Conservation (phyloP, 1,140 invertebrate genomes). For the Brachionus plicatilis region DNA sequence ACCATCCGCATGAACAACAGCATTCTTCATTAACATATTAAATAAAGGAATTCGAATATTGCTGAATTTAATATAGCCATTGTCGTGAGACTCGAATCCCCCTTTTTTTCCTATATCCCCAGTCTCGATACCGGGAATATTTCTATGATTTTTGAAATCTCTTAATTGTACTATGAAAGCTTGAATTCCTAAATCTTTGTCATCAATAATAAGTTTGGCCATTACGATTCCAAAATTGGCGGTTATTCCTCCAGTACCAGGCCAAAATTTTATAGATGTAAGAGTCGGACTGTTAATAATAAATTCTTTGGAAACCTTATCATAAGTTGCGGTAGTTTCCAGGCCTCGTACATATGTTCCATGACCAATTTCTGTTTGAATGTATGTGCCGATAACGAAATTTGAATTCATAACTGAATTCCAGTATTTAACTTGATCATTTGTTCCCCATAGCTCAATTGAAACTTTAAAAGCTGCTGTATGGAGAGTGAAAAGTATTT, state of each 20-base stretch:
- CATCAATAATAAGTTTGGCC: constrained; percentile 78
- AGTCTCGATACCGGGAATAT: constrained; percentile 69
- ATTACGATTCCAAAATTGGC: constrained; percentile 78
- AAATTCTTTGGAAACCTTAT: constrained; percentile 75
- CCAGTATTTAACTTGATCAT: constrained; percentile 81
- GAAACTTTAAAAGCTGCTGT: constrained; percentile 87
- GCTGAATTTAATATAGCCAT: constrained; percentile 77
- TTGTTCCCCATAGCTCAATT: constrained; percentile 74
- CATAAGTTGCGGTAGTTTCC: constrained; percentile 85
- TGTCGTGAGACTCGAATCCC: constrained; percentile 78
- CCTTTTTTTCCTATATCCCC: constrained; percentile 84
- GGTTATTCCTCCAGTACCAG: constrained; percentile 82
- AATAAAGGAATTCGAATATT: constrained; percentile 73
- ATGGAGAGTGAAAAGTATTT: constrained; percentile 58
- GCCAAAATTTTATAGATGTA: constrained; percentile 89
- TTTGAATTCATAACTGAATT: constrained; percentile 71
- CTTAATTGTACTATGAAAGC: constrained; percentile 84
- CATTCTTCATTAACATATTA: constrained; percentile 84
- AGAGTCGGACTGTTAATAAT: constrained; percentile 77
- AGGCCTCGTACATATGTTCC: constrained; percentile 83
- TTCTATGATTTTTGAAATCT: constrained; percentile 76
- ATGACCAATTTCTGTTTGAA: constrained; percentile 88
- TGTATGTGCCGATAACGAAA: constrained; percentile 83
- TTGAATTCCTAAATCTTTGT: constrained; percentile 81
- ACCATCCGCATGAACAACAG: constrained; percentile 61